Evolutionary conservation across 2,888 invertebrate genomes (phyloP), one percentile per base, ranked within the genome.

Genomic region (Cephus nigrinus): DNA sequence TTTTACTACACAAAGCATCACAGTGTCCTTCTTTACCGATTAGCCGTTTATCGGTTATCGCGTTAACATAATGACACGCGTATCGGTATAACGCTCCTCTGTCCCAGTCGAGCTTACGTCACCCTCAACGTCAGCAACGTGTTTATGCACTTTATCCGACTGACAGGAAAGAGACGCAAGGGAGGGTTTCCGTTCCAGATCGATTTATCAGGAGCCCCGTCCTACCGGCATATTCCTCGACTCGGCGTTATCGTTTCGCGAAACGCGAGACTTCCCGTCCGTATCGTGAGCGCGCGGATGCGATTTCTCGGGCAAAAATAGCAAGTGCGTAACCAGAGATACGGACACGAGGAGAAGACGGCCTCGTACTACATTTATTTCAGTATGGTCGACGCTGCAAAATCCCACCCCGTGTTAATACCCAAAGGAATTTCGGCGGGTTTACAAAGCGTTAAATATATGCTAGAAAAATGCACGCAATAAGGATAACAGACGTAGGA

Each of bases 371-470:
- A 55, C 5, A 23, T 55, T 55, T 55, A 55, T 23, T 55, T 55
- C 23, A 23, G 23, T 55, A 23, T 2, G 23, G 55, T 23, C 23
- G 55, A 23, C 23, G 9, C 2, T 55, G 55, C 23, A 23, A 23
- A 55, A 55, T 40, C 23, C 40, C 15, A 40, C 4, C 40, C 12
- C 31, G 71, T 9, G 15, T 71, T 31, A 71, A 71, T 32, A 31
- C 31, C 71, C 12, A 33, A 31, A 71, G 71, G 33, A 71, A 71
- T 32, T 12, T 12, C 12, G 71, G 32, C 31, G 32, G 12, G 71
- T 71, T 71, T 31, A 71, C 71, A 71, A 71, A 71, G 71, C 71
- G 31, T 31, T 12, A 71, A 71, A 31, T 71, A 71, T 71, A 71
- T 23, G 71, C 31, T 12, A 71, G 32, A 71, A 71, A 71, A 71